These are phyloP conservation scores for Stercorarius parasiticus DNA, from an alignment of 2,113 vertebrate genomes.

Conservation along the genomic window DNA sequence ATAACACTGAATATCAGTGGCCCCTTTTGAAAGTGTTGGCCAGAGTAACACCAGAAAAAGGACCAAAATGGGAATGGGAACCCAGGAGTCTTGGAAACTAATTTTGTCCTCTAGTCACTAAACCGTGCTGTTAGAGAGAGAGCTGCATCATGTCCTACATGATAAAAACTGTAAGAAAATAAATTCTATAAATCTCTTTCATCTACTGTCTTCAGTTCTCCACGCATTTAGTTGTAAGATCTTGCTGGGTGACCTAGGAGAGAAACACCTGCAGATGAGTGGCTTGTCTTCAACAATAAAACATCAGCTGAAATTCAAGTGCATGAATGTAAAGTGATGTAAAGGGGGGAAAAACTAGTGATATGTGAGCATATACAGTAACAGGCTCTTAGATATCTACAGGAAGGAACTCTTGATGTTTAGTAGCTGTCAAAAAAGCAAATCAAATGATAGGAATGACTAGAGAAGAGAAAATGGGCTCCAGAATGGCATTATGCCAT, in stretches of 20 bases:
- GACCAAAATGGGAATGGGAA: neutral
- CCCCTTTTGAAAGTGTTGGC: neutral
- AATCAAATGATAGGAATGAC: neutral
- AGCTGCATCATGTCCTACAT: neutral
- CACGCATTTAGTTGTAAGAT: neutral
- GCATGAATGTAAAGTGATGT: neutral
- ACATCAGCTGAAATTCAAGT: neutral
- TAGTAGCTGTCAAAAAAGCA: neutral
- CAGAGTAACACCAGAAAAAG: neutral
- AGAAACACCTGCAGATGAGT: neutral
- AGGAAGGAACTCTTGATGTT: neutral
- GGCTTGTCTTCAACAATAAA: neutral
- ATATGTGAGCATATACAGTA: neutral
- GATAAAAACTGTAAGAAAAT: neutral
- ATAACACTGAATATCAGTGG: neutral
- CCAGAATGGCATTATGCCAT: neutral
- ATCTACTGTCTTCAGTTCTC: neutral
- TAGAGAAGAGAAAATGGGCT: neutral
- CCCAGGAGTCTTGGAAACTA: neutral
- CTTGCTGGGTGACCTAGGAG: neutral
- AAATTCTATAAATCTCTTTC: neutral
- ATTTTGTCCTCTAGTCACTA: neutral
- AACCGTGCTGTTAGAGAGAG: neutral
- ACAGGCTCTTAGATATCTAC: neutral
- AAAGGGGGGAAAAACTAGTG: neutral